A percentile compares a stretch with the other conserved stretches of the same genome.
These are phyloP conservation scores for Kryptolebias marmoratus DNA, from an alignment of 2,113 vertebrate species.

Conservation along the genomic window DNA sequence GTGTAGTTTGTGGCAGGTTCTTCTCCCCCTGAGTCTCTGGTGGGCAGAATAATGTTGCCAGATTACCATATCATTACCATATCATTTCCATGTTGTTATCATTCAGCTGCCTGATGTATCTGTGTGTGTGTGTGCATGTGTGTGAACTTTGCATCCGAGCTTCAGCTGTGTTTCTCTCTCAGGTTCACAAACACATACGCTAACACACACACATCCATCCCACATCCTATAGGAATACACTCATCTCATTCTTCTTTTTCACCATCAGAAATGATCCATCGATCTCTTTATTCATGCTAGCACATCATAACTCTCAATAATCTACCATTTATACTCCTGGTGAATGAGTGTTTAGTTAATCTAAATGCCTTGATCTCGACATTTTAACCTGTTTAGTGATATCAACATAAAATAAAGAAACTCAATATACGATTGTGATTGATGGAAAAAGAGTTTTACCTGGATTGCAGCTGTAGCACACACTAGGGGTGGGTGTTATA, in stretches of 20 bases:
- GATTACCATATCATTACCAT: conserved; percentile 86
- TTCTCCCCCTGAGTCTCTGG: conserved; percentile 72
- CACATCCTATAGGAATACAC: conserved; percentile 50
- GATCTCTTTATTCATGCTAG: conserved; percentile 58
- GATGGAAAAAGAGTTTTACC: too few relatives aligned
- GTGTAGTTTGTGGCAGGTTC: conserved; percentile 67
- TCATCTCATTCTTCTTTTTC: conserved; percentile 36
- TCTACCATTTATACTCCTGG: conserved; percentile 51
- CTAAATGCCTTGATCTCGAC: conserved; percentile 21
- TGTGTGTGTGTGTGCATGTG: conserved; percentile 24
- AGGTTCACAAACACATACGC: conserved; percentile 27
- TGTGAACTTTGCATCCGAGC: conserved; percentile 70
- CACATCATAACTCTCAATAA: conserved; percentile 63
- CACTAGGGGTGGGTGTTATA: too few relatives aligned
- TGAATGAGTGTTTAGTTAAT: conserved; percentile 50
- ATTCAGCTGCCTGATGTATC: conserved; percentile 43
- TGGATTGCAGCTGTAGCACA: too few relatives aligned
- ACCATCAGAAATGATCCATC: conserved; percentile 55
- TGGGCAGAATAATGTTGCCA: conserved; percentile 83
- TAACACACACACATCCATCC: conserved; percentile 2
- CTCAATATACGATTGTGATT: too few relatives aligned
- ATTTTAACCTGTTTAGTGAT: neutral
- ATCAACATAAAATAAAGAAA: neutral
- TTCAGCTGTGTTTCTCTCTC: conserved; percentile 68
- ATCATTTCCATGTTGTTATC: conserved; percentile 82